Percentiles rank a stretch among this genome's conserved stretches.
phyloP scores from a whole-genome alignment of 2,888 invertebrate genomes.

The Blastobasis lacticolella region DNA sequence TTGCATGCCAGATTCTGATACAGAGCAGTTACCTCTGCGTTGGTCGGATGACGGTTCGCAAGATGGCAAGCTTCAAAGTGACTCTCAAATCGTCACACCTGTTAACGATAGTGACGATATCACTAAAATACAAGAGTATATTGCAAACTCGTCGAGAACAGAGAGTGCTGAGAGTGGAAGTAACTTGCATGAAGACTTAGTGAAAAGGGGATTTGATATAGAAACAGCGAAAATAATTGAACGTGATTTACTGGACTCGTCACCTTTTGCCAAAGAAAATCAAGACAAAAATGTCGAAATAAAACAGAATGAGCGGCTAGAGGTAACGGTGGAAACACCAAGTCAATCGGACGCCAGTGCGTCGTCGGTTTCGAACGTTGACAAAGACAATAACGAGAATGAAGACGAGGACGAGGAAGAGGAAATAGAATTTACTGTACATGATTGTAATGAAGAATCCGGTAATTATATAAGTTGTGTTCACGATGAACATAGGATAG shows the following conservation, averaged over 20 bases:
- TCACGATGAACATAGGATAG: slow-evolving; percentile 33
- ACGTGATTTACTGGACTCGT: slow-evolving; percentile 52
- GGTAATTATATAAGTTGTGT: slow-evolving; percentile 37
- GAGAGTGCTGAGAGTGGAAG: slow-evolving; percentile 21
- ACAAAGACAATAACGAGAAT: slow-evolving; percentile 26
- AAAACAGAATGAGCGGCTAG: slow-evolving; percentile 14
- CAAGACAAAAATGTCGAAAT: slow-evolving; percentile 13
- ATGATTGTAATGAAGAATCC: slow-evolving; percentile 48
- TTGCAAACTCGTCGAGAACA: slow-evolving; percentile 31
- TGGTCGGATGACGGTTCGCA: slow-evolving; percentile 64
- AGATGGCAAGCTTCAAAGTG: slow-evolving; percentile 34
- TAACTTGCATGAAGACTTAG: slow-evolving; percentile 48
- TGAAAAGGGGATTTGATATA: slow-evolving; percentile 58
- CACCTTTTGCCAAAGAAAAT: slow-evolving; percentile 22
- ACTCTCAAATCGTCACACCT: slow-evolving; percentile 7
- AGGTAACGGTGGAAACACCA: slow-evolving; percentile 18
- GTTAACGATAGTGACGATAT: slow-evolving; percentile 50
- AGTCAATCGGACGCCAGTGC: slow-evolving; percentile 19
- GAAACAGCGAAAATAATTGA: slow-evolving; percentile 65
- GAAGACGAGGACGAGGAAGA: slow-evolving; percentile 36
- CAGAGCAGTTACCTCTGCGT: slow-evolving; percentile 41
- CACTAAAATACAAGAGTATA: slow-evolving; percentile 53
- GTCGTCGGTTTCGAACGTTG: slow-evolving; percentile 18
- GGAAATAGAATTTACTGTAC: slow-evolving; percentile 45
- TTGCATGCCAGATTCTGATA: slow-evolving; percentile 41